A percentile compares a stretch with the other conserved stretches of the same genome.
Conservation (phyloP, 1,140 invertebrate species). For the Aradophagus sp. region DNA sequence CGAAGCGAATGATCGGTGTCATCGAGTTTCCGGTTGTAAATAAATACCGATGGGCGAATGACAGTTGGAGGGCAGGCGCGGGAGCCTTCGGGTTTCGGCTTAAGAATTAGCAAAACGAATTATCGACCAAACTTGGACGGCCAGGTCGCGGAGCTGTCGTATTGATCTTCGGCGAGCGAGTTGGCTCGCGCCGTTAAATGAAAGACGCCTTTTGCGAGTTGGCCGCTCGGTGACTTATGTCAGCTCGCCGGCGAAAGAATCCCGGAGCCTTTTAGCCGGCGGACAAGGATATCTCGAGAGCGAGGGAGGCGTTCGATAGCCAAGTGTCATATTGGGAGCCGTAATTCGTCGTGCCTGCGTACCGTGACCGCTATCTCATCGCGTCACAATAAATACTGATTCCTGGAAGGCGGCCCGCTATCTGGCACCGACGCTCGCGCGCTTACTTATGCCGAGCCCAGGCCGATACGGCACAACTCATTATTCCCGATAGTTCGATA, state of each 20-base stretch:
- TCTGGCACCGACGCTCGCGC: conserved; percentile 65
- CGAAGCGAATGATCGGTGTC: no score
- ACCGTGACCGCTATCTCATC: conserved; percentile 72
- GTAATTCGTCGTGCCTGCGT: conserved; percentile 71
- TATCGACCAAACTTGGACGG: conserved; percentile 66
- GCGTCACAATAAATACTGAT: conserved; percentile 75
- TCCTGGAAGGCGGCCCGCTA: conserved; percentile 72
- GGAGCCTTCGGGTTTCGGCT: conserved; percentile 21
- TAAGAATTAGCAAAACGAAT: conserved; percentile 64
- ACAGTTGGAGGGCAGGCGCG: not conserved
- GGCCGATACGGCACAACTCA: conserved; percentile 70
- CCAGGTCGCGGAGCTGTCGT: conserved; percentile 58
- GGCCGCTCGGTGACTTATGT: conserved; percentile 39
- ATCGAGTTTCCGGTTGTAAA: no score
- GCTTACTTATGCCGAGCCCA: conserved; percentile 68
- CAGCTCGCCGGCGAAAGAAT: conserved; percentile 55
- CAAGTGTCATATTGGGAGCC: conserved; percentile 74
- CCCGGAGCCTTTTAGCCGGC: conserved; percentile 69
- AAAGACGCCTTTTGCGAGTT: conserved; percentile 54
- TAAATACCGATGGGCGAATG: not conserved
- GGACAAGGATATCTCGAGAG: conserved; percentile 57
- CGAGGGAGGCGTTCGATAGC: conserved; percentile 63
- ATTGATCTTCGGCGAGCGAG: conserved; percentile 53
- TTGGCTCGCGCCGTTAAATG: conserved; percentile 39
- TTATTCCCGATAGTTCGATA: conserved; percentile 71